phyloP scores from a whole-genome alignment of 2,888 invertebrate genomes.

The Drosophila mayaguana region DNA sequence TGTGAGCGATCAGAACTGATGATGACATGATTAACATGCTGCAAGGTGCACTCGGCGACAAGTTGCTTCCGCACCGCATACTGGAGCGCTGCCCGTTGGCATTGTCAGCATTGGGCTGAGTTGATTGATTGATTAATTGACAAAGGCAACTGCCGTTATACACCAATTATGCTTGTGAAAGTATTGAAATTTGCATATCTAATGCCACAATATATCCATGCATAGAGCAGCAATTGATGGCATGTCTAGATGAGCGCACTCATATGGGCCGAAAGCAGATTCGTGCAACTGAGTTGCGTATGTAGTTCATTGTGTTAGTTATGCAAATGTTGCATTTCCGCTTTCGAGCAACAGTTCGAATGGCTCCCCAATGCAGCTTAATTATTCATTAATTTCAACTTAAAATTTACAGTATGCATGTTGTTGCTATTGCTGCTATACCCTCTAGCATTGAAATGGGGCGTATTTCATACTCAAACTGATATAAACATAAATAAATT shows the following conservation, averaged over 20 bases:
- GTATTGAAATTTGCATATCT: constrained; percentile 60
- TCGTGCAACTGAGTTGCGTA: constrained; percentile 26
- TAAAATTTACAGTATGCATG: constrained; percentile 53
- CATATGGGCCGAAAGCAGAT: constrained; percentile 8
- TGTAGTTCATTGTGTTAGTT: constrained; percentile 78
- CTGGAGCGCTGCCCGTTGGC: constrained; percentile 51
- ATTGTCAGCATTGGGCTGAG: constrained; percentile 11
- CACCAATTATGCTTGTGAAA: constrained; percentile 36
- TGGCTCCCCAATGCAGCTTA: constrained; percentile 59
- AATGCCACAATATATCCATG: constrained; percentile 1
- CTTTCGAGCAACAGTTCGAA: constrained; percentile 28
- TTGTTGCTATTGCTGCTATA: constrained; percentile 36
- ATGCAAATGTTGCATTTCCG: constrained; percentile 78
- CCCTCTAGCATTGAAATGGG: background rate
- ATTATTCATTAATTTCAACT: constrained; percentile 81
- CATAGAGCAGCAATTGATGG: background rate
- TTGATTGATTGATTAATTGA: constrained; percentile 84
- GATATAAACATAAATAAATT: background rate
- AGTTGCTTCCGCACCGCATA: constrained; percentile 73
- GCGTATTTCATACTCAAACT: background rate
- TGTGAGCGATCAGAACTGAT: constrained; percentile 59
- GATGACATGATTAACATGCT: constrained; percentile 61
- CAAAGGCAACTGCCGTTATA: constrained; percentile 80
- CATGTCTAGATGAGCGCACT: constrained; percentile 9
- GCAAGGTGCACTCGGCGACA: constrained; percentile 57